Conservation (phyloP, 2,888 invertebrate species). For the Prionchulus punctatus region DNA sequence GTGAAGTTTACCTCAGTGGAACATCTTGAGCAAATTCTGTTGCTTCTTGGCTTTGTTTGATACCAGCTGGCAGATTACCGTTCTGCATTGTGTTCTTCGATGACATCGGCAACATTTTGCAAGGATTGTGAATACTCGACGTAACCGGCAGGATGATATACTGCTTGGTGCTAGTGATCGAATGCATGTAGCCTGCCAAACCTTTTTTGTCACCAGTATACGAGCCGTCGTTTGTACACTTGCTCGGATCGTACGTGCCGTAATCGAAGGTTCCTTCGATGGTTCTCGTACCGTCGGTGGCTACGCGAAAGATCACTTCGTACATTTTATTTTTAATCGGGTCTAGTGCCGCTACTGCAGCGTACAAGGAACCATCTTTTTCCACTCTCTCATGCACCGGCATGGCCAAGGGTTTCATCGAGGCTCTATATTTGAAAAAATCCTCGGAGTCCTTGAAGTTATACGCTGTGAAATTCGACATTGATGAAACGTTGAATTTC, state of each 20-base stretch:
- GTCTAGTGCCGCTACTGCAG: conserved; percentile 29
- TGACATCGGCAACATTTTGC: not conserved
- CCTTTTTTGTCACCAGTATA: conserved; percentile 18
- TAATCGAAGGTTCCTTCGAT: conserved; percentile 29
- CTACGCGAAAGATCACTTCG: conserved; percentile 29
- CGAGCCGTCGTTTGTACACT: conserved; percentile 26
- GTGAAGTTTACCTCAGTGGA: too few relatives aligned
- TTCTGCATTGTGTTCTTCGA: too few relatives aligned
- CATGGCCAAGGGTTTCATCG: conserved; percentile 27
- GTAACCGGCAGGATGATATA: conserved; percentile 28
- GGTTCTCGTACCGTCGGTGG: conserved; percentile 22
- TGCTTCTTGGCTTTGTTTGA: too few relatives aligned
- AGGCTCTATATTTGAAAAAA: conserved; percentile 19
- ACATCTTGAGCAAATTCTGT: too few relatives aligned
- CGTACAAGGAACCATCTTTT: conserved; percentile 19
- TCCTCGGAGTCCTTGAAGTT: conserved; percentile 29
- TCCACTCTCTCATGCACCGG: conserved; percentile 24
- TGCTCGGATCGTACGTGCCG: conserved; percentile 26
- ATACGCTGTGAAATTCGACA: conserved; percentile 27
- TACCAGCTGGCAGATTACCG: too few relatives aligned
- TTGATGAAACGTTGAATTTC: conserved; percentile 17
- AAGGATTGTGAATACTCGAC: conserved; percentile 14
- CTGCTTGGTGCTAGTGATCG: conserved; percentile 27
- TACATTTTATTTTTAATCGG: conserved; percentile 19
- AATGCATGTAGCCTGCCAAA: conserved; percentile 22